A percentile compares a stretch with the other conserved stretches of the same genome.
These are phyloP conservation scores for Spicauda simplicius DNA, from an alignment of 2,888 invertebrate genomes.

Conservation along the genomic window DNA sequence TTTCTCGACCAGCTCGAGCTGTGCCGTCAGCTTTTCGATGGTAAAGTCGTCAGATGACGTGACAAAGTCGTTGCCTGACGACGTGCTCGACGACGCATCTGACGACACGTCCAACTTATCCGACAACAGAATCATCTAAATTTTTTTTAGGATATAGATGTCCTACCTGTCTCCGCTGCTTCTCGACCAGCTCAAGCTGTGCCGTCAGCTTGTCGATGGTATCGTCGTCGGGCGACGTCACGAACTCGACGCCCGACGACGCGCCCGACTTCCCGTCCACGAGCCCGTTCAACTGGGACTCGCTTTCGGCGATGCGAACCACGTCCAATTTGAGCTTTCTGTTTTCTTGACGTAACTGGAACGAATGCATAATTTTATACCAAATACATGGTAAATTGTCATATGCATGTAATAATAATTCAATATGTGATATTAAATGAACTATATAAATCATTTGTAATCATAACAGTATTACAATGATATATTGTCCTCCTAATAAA, in stretches of 20 bases:
- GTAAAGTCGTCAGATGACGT: constrained; percentile 77
- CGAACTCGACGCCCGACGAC: constrained; percentile 73
- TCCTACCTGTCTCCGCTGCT: constrained; percentile 71
- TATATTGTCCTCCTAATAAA: too few relatives aligned
- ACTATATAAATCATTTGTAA: too few relatives aligned
- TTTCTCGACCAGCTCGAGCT: constrained; percentile 74
- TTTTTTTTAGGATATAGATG: too few relatives aligned
- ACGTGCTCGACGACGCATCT: constrained; percentile 57
- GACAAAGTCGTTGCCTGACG: constrained; percentile 75
- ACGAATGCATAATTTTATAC: background rate
- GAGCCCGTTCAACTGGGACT: constrained; percentile 47
- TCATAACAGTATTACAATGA: too few relatives aligned
- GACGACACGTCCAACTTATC: constrained; percentile 50
- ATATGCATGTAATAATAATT: too few relatives aligned
- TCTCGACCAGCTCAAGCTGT: constrained; percentile 75
- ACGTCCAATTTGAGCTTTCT: constrained; percentile 67
- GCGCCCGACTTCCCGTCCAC: constrained; percentile 59
- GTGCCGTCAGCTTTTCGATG: constrained; percentile 72
- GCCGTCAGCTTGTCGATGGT: constrained; percentile 74
- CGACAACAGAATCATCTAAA: too few relatives aligned
- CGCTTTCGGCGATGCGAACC: constrained; percentile 50
- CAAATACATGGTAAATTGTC: too few relatives aligned
- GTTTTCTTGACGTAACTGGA: constrained; percentile 72
- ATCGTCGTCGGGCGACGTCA: constrained; percentile 76
- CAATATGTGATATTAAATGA: too few relatives aligned